Base-by-base conservation (phyloP, 2,888 invertebrate species). In the Caenorhabditis sp. region DNA sequence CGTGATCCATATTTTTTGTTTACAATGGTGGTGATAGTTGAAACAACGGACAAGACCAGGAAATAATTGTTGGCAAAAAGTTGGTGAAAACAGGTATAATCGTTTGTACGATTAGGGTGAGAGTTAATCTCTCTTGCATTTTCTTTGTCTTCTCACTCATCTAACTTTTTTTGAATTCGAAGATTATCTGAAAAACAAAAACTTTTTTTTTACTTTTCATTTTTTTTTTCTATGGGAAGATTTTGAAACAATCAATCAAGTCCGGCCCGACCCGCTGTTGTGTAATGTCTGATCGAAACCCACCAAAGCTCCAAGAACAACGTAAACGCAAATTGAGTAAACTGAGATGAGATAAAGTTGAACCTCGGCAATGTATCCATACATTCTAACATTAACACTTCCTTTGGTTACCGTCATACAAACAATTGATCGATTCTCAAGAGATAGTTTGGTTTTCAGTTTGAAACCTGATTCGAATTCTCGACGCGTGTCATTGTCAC, bases 351-450 rank as follows among this genome's bases (percentile, higher is more conserved):
- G n/a, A 23, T 51, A 51, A 10, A 51, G 21, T 51, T 21, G n/a
- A 10, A 51, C 21, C n/a, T 51, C 51, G 21, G 51, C 51, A 51
- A 51, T 23, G 12, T 51, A 51, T 6, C 51, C 23, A 23, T 21
- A 17, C 4, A 51, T 51, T 51, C 6, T 51, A 1, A 10, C 23
- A 10, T 8, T 51, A 8, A 8, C 51, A 17, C 21, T 21, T 51
- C 51, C 51, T 21, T 17, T 23, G 1, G 55, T 55, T 12, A 55
- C 31, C 27, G 55, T 55, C 26, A 55, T 55, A 31, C 55, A 55
- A 17, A 55, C 8, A 24, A 55, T n/a, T 8, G n/a, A 2, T 24
- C 31, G 24, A 27, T 55, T 17, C 2, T 55, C 14, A 4, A 55
- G 6, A 17, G 17, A 17, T n/a, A 55, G 8, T 1, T 24, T 24